Conservation (phyloP, 2,113 vertebrate species). For the Scomber scombrus region DNA sequence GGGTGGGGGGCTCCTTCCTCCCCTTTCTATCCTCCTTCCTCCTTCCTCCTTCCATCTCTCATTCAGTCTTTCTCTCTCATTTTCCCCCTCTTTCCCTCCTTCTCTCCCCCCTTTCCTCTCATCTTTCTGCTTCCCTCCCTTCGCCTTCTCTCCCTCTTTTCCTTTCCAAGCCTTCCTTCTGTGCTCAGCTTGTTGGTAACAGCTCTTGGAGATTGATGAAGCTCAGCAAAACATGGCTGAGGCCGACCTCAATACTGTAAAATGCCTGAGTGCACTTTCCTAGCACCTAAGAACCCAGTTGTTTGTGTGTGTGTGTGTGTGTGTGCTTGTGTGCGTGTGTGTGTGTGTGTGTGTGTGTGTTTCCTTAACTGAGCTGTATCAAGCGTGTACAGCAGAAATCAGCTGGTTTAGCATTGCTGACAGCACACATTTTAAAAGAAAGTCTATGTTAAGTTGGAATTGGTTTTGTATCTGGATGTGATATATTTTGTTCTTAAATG, state of each 20-base stretch:
- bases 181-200: slow-evolving; percentile 56
- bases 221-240: slow-evolving; percentile 69
- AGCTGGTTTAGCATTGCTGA: slow-evolving; percentile 56
- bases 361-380: slow-evolving; percentile 20
- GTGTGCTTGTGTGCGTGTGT: slow-evolving; percentile 25
- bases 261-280: slow-evolving; percentile 67
- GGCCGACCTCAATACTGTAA: slow-evolving; percentile 67
- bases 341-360: slow-evolving; percentile 22
- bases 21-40: not conserved
- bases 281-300: slow-evolving; percentile 47
- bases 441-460: slow-evolving; percentile 38
- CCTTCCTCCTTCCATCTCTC: too few species aligned
- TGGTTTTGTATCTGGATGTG: slow-evolving; percentile 51
- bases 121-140: not conserved
- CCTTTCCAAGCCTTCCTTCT: slow-evolving; percentile 13
- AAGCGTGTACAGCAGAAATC: slow-evolving; percentile 31
- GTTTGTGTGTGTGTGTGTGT: slow-evolving; percentile 2
- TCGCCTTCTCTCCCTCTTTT: not conserved
- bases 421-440: slow-evolving; percentile 49
- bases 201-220: slow-evolving; percentile 73
- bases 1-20: not conserved
- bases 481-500: slow-evolving; percentile 45
- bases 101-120: slow-evolving; percentile 12
- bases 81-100: not conserved
- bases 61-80: not conserved